Base-by-base conservation (phyloP, 1,140 invertebrate genomes). In the Panagrolaimus sp. region DNA sequence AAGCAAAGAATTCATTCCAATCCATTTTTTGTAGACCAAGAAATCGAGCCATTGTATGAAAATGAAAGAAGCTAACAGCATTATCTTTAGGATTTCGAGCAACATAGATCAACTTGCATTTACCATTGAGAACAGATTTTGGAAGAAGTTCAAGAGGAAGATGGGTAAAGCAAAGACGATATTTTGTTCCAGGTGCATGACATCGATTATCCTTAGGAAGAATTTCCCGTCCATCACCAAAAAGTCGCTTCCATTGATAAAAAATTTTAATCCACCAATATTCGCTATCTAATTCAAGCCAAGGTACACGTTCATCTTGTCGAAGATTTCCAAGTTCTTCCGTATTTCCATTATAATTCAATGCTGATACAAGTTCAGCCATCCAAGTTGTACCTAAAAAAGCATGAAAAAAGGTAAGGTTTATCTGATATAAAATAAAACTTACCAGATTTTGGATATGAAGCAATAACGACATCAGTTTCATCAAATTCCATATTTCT, bases 1-100 rank as follows among this genome's bases (percentile, higher is more conserved):
- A 64, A 12, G 77, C 65, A 7, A 83, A 67, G 62, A 84, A 83
- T n/a, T 82, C 71, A 47, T 82, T 71, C 79, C 81, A 83, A 10
- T 69, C 38, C 15, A 64, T 45, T n/a, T 70, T 65, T 46, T 83
- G 77, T 9, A 76, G 64, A 7, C 78, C 80, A n/a, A 84, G 69
- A 38, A 78, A 84, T 8, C 74, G 78, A 7, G 84, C 69, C 71
- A 84, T 82, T 28, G 81, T 87, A 74, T 88, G 89, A 79, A 94
- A 93, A 83, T 95, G 89, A 81, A 90, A 96, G 80, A 90, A 94
- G 0, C 92, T 95, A 0, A 96, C 92, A 58, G 91, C 90, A 70
- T 90, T 89, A 81, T 97, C 94, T 84, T 96, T 96, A 1, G 94
- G 92, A 85, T 96, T 94, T 62, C 94, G 87, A 0, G 90, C 88